Percentiles rank a stretch among this genome's conserved stretches.
These are phyloP conservation scores for Clistopyga incitator DNA, from an alignment of 2,888 invertebrate species.

Conservation along the genomic window DNA sequence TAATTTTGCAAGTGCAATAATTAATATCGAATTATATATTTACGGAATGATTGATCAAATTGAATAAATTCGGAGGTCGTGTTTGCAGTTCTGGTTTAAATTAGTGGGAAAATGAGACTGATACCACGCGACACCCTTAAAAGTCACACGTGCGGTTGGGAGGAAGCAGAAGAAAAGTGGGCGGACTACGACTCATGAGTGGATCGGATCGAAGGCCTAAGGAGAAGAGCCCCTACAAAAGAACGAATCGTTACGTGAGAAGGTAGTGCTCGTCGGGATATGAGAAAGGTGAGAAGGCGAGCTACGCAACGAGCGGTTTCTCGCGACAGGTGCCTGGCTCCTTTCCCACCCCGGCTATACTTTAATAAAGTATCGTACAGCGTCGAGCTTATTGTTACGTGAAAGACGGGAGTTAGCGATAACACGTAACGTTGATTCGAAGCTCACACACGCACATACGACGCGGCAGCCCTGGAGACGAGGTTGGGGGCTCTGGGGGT, in stretches of 20 bases:
- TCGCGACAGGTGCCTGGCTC: constrained; percentile 35
- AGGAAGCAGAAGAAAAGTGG: constrained; percentile 39
- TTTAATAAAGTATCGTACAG: constrained; percentile 31
- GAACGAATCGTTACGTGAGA: constrained; percentile 70
- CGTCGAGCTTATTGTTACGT: constrained; percentile 27
- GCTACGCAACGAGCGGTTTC: constrained; percentile 34
- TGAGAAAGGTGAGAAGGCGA: constrained; percentile 63
- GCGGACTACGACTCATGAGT: constrained; percentile 47
- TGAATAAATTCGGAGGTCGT: too few relatives aligned
- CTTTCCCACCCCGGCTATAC: neutral
- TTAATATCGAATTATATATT: too few relatives aligned
- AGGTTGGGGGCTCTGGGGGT: neutral
- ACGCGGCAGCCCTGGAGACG: neutral
- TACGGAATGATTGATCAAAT: too few relatives aligned
- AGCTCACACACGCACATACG: constrained; percentile 52
- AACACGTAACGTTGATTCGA: constrained; percentile 63
- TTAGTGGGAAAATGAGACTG: neutral
- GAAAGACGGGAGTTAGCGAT: constrained; percentile 45
- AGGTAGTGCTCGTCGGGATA: constrained; percentile 27
- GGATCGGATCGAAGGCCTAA: constrained; percentile 61
- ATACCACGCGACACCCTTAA: neutral
- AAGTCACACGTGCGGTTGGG: constrained; percentile 25
- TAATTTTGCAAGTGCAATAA: too few relatives aligned
- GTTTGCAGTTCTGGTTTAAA: neutral
- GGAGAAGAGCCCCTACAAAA: constrained; percentile 72